These are phyloP conservation scores for Lepidocyrtinus sp. DNA, from an alignment of 2,888 invertebrate genomes.

Conservation along the genomic window DNA sequence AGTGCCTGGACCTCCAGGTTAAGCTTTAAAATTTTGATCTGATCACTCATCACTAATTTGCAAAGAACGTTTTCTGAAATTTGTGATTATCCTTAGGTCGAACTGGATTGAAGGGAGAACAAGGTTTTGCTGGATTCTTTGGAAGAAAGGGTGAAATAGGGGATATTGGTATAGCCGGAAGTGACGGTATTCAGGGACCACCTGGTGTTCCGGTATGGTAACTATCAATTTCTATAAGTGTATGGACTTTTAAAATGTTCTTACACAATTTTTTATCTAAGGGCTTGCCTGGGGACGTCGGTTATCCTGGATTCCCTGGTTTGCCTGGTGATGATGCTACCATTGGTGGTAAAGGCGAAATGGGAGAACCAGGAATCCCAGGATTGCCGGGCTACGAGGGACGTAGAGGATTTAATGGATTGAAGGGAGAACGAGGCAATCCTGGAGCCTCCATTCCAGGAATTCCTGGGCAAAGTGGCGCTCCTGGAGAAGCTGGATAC, in stretches of 20 bases:
- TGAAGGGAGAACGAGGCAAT: conserved; percentile 76
- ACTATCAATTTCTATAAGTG: not conserved
- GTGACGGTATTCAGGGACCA: conserved; percentile 40
- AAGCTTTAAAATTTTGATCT: not conserved
- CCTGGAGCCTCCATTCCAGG: conserved; percentile 71
- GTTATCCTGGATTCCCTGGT: conserved; percentile 62
- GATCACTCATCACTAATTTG: not conserved
- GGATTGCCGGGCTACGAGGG: conserved; percentile 69
- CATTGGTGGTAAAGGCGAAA: conserved; percentile 60
- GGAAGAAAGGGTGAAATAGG: conserved; percentile 57
- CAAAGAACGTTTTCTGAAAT: not conserved
- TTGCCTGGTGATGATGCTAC: conserved; percentile 65
- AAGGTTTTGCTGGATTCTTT: conserved; percentile 51
- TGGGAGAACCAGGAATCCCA: conserved; percentile 57
- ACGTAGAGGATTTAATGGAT: conserved; percentile 75
- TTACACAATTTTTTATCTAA: conserved; percentile 19
- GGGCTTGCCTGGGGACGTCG: conserved; percentile 57
- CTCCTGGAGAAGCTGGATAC: conserved; percentile 49
- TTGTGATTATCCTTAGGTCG: conserved; percentile 23
- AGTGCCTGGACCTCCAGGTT: conserved; percentile 17
- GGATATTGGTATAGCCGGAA: conserved; percentile 37
- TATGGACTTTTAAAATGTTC: not conserved
- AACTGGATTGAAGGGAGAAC: conserved; percentile 39
- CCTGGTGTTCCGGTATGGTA: conserved; percentile 43
- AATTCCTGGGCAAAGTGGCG: conserved; percentile 64